Percentiles rank a stretch among this genome's conserved stretches.
Evolutionary conservation across 2,888 invertebrate species (phyloP).

Genomic region (Lordiphosa fenestrarum): DNA sequence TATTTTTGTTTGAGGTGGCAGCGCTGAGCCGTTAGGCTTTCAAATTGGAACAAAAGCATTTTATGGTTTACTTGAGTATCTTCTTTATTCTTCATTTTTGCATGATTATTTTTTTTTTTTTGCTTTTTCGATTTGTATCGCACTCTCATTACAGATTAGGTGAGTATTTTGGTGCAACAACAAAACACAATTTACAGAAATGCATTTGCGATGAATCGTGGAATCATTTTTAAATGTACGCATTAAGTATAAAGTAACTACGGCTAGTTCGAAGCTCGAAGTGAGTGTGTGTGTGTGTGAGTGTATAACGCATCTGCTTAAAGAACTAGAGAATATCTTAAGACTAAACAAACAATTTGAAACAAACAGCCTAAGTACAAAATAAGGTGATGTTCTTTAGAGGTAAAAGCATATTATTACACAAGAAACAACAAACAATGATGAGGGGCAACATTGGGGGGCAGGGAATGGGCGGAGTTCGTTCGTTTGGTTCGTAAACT

Average conservation of each 20-base stretch:
- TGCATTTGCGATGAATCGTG: slow-evolving; percentile 48
- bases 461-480: slow-evolving; percentile 16
- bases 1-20: too few relatives aligned
- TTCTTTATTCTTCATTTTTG: slow-evolving; percentile 37
- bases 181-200: slow-evolving; percentile 56
- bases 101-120: slow-evolving; percentile 28
- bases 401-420: slow-evolving; percentile 56
- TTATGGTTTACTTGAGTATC: slow-evolving; percentile 61
- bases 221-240: slow-evolving; percentile 18
- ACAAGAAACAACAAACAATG: slow-evolving; percentile 55
- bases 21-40: too few relatives aligned
- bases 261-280: slow-evolving; percentile 35
- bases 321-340: slow-evolving; percentile 50
- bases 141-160: slow-evolving; percentile 18
- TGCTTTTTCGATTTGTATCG: slow-evolving; percentile 22
- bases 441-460: not conserved
- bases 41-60: not conserved
- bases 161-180: slow-evolving; percentile 33
- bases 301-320: slow-evolving; percentile 71
- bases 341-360: slow-evolving; percentile 66
- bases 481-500: slow-evolving; percentile 56
- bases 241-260: slow-evolving; percentile 31
- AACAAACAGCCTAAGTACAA: slow-evolving; percentile 74
- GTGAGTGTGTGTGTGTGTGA: slow-evolving; percentile 13
- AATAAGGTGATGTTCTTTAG: slow-evolving; percentile 53